Evolutionary conservation across 2,797 vertebrate genomes (phyloP).

Genomic region (Anguilla obscura): DNA sequence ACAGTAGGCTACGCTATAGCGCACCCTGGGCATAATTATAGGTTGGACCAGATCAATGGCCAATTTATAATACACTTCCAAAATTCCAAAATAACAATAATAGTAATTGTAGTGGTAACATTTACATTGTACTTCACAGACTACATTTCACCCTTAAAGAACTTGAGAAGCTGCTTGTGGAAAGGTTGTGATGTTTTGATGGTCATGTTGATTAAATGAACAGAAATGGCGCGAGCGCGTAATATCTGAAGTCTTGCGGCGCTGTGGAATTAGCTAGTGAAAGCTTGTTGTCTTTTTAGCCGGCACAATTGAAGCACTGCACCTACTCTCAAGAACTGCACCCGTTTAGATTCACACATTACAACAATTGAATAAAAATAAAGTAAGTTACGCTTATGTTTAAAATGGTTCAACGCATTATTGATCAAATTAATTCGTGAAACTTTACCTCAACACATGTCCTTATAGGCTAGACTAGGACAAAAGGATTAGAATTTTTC

Average conservation of each 20-base stretch:
- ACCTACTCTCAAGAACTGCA: neutral
- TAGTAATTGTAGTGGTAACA: too few relatives aligned
- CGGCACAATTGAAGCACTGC: neutral
- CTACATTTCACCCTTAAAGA: neutral
- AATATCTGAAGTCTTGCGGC: neutral
- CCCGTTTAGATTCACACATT: neutral
- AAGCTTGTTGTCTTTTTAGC: neutral
- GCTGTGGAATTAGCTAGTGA: neutral
- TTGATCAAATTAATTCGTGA: neutral
- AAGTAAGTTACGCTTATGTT: neutral
- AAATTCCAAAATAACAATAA: neutral
- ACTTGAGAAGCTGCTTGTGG: neutral
- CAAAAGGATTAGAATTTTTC: neutral
- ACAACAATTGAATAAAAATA: neutral
- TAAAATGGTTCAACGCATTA: neutral
- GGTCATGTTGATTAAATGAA: slow-evolving; percentile 19
- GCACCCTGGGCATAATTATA: neutral
- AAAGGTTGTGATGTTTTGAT: slow-evolving; percentile 16
- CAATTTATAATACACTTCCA: neutral
- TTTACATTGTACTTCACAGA: too few relatives aligned
- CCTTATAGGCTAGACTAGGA: neutral
- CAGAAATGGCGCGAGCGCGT: neutral
- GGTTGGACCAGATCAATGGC: neutral
- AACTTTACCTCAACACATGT: neutral
- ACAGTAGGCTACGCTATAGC: neutral